These are phyloP conservation scores for Perizoma flavofasciatum DNA, from an alignment of 2,888 invertebrate species.

Conservation along the genomic window DNA sequence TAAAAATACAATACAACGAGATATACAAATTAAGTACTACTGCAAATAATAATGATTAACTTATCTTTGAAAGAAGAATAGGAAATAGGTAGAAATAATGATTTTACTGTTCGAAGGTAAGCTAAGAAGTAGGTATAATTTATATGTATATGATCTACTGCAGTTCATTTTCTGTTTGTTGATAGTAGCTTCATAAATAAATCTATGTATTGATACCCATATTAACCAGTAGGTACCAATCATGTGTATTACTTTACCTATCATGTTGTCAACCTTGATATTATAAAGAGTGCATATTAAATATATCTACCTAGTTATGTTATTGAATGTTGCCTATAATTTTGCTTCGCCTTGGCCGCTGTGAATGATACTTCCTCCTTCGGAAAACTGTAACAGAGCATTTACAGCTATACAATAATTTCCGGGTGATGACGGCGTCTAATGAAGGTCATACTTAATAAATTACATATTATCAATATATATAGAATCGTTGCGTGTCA, in stretches of 20 bases:
- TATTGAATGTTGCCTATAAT: conserved; percentile 60
- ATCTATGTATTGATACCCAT: background rate
- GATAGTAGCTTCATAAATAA: too few relatives aligned
- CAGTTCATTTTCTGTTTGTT: too few relatives aligned
- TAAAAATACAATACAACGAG: too few relatives aligned
- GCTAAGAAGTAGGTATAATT: too few relatives aligned
- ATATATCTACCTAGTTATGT: conserved; percentile 14
- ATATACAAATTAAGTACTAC: too few relatives aligned
- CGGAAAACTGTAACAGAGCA: conserved; percentile 77
- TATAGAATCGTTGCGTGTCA: too few relatives aligned
- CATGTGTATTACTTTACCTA: conserved; percentile 7
- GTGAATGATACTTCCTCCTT: conserved; percentile 74
- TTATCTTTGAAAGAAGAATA: too few relatives aligned
- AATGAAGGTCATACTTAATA: conserved; percentile 66
- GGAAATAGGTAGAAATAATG: too few relatives aligned
- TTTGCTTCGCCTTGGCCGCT: conserved; percentile 71
- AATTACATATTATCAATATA: conserved; percentile 39
- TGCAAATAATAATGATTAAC: too few relatives aligned
- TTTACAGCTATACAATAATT: conserved; percentile 67
- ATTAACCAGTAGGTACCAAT: background rate
- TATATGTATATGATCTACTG: too few relatives aligned
- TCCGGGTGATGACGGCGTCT: conserved; percentile 75
- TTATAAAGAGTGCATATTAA: conserved; percentile 12
- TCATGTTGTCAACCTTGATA: conserved; percentile 26
- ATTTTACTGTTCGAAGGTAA: too few relatives aligned